Conservation (phyloP, 2,797 vertebrate genomes). For the Xyrichtys novacula region DNA sequence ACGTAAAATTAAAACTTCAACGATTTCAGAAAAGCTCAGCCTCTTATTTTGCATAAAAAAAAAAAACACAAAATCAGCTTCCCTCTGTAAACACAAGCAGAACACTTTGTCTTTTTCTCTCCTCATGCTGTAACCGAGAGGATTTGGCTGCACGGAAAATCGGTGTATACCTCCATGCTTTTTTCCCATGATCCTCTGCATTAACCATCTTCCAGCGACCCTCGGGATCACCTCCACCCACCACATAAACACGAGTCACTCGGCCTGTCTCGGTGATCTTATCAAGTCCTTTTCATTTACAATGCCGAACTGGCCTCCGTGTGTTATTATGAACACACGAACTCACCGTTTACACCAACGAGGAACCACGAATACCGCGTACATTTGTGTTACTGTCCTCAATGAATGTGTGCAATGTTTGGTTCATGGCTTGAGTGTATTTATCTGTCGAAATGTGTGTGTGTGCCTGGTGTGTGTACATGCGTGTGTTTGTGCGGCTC, state of each 20-base stretch:
- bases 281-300: slow-evolving; percentile 75
- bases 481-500: slow-evolving; percentile 22
- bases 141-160: slow-evolving; percentile 18
- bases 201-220: not conserved
- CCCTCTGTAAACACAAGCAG: not conserved
- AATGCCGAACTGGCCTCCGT: slow-evolving; percentile 62
- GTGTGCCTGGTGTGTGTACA: slow-evolving; percentile 45
- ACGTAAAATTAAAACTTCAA: not conserved
- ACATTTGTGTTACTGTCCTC: slow-evolving; percentile 44
- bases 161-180: slow-evolving; percentile 22
- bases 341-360: slow-evolving; percentile 23
- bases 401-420: slow-evolving; percentile 45
- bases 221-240: slow-evolving; percentile 1
- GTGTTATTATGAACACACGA: slow-evolving; percentile 57
- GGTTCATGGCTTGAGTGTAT: slow-evolving; percentile 45
- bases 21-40: not conserved
- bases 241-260: slow-evolving; percentile 62
- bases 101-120: not conserved
- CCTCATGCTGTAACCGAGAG: not conserved
- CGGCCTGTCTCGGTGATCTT: slow-evolving; percentile 63
- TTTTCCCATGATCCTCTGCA: slow-evolving; percentile 40
- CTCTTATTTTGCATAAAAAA: not conserved
- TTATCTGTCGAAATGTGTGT: slow-evolving; percentile 56
- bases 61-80: not conserved
- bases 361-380: slow-evolving; percentile 9